Evolutionary conservation across 2,888 invertebrate species (phyloP).

Genomic region (Meteorus cinctellus): DNA sequence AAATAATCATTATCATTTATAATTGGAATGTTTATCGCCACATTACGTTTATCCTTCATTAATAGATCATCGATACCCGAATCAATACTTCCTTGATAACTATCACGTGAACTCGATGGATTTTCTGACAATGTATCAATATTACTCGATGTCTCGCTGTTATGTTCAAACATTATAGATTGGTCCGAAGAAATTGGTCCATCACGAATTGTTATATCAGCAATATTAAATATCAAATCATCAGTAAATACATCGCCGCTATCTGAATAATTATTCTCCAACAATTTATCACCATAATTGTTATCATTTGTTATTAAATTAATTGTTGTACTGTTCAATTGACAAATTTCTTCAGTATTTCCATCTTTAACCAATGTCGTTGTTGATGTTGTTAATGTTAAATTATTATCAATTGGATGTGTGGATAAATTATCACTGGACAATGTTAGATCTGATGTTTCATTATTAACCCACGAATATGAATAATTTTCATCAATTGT

Average conservation of each 20-base stretch:
- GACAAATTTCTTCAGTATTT: conserved; percentile 10
- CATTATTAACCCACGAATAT: background rate
- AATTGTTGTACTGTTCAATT: conserved; percentile 3
- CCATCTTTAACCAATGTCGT: background rate
- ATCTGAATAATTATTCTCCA: conserved; percentile 12
- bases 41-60: conserved; percentile 49
- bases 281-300: conserved; percentile 4
- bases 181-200: background rate
- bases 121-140: conserved; percentile 5
- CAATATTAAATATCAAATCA: background rate
- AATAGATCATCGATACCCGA: conserved; percentile 62
- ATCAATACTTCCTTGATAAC: conserved; percentile 59
- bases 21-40: conserved; percentile 21
- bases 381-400: background rate
- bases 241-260: background rate
- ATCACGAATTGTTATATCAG: background rate
- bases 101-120: conserved; percentile 45
- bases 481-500: background rate
- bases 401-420: background rate
- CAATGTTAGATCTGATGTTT: background rate
- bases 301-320: conserved; percentile 5
- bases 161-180: background rate
- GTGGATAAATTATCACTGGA: background rate
- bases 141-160: conserved; percentile 5
- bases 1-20: conserved; percentile 12